Evolutionary conservation across 2,113 vertebrate genomes (phyloP).

Genomic region (Nibea coibor): DNA sequence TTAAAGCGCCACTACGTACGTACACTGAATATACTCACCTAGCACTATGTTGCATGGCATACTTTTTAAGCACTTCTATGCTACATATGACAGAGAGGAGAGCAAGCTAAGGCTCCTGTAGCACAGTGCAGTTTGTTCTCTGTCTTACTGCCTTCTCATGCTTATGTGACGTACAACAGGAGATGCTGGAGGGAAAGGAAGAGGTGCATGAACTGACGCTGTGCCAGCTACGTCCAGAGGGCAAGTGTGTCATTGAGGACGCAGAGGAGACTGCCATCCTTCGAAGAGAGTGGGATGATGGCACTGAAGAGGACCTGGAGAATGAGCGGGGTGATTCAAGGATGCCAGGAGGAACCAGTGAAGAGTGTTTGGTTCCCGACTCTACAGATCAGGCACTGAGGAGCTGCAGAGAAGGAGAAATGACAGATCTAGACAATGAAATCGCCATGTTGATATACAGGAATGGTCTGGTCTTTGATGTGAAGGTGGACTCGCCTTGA

Average conservation of each 20-base stretch:
- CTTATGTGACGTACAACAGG: constrained; percentile 42
- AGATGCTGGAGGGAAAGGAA: constrained; percentile 60
- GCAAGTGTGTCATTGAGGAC: constrained; percentile 7
- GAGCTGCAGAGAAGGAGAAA: constrained; percentile 22
- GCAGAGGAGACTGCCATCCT: constrained; percentile 1
- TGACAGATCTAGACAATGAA: constrained; percentile 48
- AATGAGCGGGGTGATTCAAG: constrained; percentile 2
- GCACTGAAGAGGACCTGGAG: constrained; percentile 6
- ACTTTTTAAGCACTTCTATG: too few species aligned
- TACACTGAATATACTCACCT: too few species aligned
- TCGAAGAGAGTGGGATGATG: neutral
- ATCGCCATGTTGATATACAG: constrained; percentile 71
- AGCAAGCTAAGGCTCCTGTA: neutral
- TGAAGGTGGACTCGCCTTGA: constrained; percentile 59
- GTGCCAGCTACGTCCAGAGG: constrained; percentile 33
- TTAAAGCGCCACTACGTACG: too few species aligned
- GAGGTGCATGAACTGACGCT: constrained; percentile 65
- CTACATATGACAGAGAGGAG: neutral
- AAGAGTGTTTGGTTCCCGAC: constrained; percentile 10
- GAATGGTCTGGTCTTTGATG: constrained; percentile 77
- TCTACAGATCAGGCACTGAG: constrained; percentile 44
- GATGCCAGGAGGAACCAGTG: constrained; percentile 18
- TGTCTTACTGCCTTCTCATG: neutral
- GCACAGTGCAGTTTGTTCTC: neutral
- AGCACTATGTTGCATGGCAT: too few species aligned